Base-by-base conservation (phyloP, 2,797 vertebrate species). In the Pogoniulus pusillus region DNA sequence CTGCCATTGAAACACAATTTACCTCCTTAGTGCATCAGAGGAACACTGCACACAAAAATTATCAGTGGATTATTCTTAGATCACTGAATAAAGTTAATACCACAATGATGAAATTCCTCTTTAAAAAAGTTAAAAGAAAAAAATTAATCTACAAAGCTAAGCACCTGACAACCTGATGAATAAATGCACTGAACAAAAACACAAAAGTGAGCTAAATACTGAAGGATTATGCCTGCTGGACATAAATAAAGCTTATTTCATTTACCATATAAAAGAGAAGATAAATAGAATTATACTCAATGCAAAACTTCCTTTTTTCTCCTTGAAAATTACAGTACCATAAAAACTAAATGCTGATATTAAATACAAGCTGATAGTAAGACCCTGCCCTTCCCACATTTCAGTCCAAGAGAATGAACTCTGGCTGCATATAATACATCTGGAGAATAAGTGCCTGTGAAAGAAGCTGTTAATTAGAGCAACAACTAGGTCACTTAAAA, bases 401-500 rank as follows among this genome's bases (percentile, higher is more conserved):
- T 74, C 75, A 91, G 78, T 30, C 24, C 62, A 74, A 71, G 45
- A 92, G 51, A 43, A 79, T 37, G 60, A 88, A 59, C 65, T 82
- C 69, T 77, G 62, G 20, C 55, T 77, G 45, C 53, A 65, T 16
- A 63, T 35, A 92, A 94, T 80, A 58, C 39, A 74, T 69, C 51
- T 64, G 72, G 63, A 69, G 76, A 95, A 59, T 82, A 91, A 94
- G 41, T 41, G 32, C n/a, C 86, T 18, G 62, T 69, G 81, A 95
- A 95, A 76, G 75, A 55, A 80, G 78, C 59, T 77, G 85, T 86
- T 95, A 92, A 95, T 92, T 88, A 86, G 41, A 95, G 78, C 37
- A 93, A 94, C 78, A 93, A 92, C 87, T 93, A 54, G 73, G 88
- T 93, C 88, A 90, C 75, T 91, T 74, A 35, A 90, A 91, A 89